Evolutionary conservation across 2,888 invertebrate species (phyloP).

Genomic region (Hemistola chrysoprasaria): DNA sequence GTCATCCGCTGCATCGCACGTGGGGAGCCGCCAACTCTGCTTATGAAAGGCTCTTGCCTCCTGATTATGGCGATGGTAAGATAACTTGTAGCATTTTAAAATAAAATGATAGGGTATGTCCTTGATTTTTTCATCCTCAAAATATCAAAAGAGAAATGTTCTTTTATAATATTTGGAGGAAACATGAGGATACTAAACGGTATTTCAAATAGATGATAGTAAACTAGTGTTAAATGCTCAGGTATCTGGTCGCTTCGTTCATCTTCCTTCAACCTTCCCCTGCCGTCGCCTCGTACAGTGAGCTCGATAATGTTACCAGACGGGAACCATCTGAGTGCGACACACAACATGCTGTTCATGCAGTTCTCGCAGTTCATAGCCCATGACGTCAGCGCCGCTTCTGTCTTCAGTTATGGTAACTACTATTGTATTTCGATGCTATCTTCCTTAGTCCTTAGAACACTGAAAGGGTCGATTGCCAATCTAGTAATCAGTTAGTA

Average conservation of each 20-base stretch:
- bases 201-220: too few relatives aligned
- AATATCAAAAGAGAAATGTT: too few relatives aligned
- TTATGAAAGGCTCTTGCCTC: constrained; percentile 85
- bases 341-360: constrained; percentile 87
- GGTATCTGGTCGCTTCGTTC: constrained; percentile 78
- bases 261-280: constrained; percentile 64
- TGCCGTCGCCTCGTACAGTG: constrained; percentile 86
- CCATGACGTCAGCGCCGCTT: constrained; percentile 88
- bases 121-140: too few relatives aligned
- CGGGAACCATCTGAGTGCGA: constrained; percentile 81
- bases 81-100: background rate
- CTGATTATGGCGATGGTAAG: constrained; percentile 61
- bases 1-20: constrained; percentile 85
- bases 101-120: too few relatives aligned
- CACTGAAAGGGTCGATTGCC: too few relatives aligned
- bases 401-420: constrained; percentile 86
- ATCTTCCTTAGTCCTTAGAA: background rate
- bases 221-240: too few relatives aligned
- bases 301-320: constrained; percentile 84
- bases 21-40: constrained; percentile 88
- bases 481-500: too few relatives aligned
- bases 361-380: constrained; percentile 91
- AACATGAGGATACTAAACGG: too few relatives aligned
- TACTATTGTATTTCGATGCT: background rate
- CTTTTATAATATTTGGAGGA: too few relatives aligned